Base-by-base conservation (phyloP, 92 coral and sea anemone genomes). In the Epizoanthus ramosus region DNA sequence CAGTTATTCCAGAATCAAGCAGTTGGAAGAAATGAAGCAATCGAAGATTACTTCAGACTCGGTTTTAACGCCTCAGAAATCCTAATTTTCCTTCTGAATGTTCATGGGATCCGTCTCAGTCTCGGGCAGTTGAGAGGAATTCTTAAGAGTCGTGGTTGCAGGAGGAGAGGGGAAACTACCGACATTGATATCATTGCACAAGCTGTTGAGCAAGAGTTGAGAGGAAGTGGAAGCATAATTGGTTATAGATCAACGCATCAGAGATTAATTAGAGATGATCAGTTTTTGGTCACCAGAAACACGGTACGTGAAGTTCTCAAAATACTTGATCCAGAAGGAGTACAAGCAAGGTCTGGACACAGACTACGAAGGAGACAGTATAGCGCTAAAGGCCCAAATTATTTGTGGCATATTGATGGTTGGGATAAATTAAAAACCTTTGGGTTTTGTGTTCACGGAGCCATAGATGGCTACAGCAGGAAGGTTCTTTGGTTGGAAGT, bases 41-140 rank as follows among this genome's bases (percentile, higher is more conserved):
- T 87, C 80, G 87, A 84, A 74, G 81, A 54, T 61, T 87, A 91
- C 80, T 91, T 84, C 63, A 84, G 80, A 69, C 89, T 85, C 67
- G 90, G 90, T 39, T 85, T 91, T 53, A 88, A 39, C 79, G 87
- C 85, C 68, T 79, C 85, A 24, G 92, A 91, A 88, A 88, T 91
- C 84, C 81, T 88, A 10, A 71, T 84, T 75, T 91, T 88, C 67
- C 82, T 87, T 56, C 81, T 90, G 18, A 85, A 80, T 83, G 89
- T 87, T 52, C 91, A 90, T 75, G 91, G 91, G 25, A 81, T 87
- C 73, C 85, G 67, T 75, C 91, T 88, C 60, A 88, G 91, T 47
- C 74, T 90, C 37, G 63, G 93, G 83, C 89, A 91, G 85, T 39
- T 85, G 10, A 91, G 84, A 80, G 71, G 85, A 85, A 76, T 87